Evolutionary conservation across 2,113 vertebrate species (phyloP).

Genomic region (Chinchilla lanigera): DNA sequence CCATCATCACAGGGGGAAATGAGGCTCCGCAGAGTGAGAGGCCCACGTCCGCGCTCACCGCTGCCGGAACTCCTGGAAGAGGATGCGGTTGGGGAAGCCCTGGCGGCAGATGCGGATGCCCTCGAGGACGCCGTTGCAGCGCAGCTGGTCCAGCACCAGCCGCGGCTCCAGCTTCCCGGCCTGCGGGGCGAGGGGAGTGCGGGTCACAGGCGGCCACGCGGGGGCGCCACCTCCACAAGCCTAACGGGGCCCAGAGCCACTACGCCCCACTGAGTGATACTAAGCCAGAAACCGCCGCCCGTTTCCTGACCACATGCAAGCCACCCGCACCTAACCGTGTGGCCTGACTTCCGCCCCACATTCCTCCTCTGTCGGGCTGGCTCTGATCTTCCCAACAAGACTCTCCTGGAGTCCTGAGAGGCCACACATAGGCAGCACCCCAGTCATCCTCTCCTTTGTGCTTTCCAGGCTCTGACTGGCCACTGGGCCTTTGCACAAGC

Average conservation of each 20-base stretch:
- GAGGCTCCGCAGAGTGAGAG: background rate
- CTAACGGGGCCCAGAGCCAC: fast-evolving
- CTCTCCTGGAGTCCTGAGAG: background rate
- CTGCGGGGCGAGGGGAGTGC: slow-evolving; percentile 69
- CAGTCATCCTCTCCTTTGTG: background rate
- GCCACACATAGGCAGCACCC: too few relatives aligned
- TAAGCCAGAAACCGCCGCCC: background rate
- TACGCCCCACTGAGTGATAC: background rate
- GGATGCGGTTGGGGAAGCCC: slow-evolving; percentile 96
- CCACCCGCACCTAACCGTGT: background rate
- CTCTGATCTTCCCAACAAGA: background rate
- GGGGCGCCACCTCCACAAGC: background rate
- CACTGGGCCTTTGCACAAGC: background rate
- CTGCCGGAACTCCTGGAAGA: slow-evolving; percentile 96
- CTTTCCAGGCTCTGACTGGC: background rate
- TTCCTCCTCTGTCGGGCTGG: background rate
- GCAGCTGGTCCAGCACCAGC: slow-evolving; percentile 93
- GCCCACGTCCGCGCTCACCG: slow-evolving; percentile 82
- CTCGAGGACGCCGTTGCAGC: slow-evolving; percentile 95
- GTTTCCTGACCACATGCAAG: background rate
- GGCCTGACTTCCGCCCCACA: background rate
- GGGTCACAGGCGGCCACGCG: background rate
- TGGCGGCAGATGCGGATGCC: slow-evolving; percentile 96
- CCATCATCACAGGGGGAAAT: background rate
- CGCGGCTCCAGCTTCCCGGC: slow-evolving; percentile 92